Conservation (phyloP, 2,113 vertebrate species). For the Polypterus bichir region DNA sequence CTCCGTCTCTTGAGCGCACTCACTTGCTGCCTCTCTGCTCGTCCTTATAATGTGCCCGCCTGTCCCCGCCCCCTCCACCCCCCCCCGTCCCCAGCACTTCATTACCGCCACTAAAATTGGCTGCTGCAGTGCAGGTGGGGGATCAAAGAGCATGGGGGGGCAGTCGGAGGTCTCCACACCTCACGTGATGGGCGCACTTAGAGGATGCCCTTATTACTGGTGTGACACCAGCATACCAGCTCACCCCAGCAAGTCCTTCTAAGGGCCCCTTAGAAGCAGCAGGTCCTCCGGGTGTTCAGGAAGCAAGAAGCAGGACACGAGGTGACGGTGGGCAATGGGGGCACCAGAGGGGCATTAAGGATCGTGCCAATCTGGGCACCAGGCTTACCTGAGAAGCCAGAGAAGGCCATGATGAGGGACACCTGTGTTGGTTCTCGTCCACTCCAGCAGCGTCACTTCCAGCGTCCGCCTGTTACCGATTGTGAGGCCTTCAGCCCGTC, state of each 20-base stretch:
- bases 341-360: too few relatives aligned
- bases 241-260: too few relatives aligned
- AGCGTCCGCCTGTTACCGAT: neutral
- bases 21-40: neutral
- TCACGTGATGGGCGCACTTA: too few relatives aligned
- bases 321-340: neutral
- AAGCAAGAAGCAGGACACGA: too few relatives aligned
- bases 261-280: too few relatives aligned
- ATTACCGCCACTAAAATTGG: neutral
- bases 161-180: too few relatives aligned
- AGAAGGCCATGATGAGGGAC: neutral
- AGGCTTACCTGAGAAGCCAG: too few relatives aligned
- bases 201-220: too few relatives aligned
- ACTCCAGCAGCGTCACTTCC: neutral
- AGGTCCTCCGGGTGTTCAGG: too few relatives aligned
- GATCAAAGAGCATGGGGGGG: too few relatives aligned
- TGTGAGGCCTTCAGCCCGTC: neutral
- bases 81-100: neutral
- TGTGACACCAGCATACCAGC: too few relatives aligned
- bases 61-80: neutral
- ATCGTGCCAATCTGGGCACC: neutral
- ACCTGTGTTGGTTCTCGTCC: neutral
- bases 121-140: too few relatives aligned
- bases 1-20: neutral
- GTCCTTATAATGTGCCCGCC: neutral